Evolutionary conservation across 2,113 vertebrate genomes (phyloP).

Genomic region (Mormyrus iriodes): DNA sequence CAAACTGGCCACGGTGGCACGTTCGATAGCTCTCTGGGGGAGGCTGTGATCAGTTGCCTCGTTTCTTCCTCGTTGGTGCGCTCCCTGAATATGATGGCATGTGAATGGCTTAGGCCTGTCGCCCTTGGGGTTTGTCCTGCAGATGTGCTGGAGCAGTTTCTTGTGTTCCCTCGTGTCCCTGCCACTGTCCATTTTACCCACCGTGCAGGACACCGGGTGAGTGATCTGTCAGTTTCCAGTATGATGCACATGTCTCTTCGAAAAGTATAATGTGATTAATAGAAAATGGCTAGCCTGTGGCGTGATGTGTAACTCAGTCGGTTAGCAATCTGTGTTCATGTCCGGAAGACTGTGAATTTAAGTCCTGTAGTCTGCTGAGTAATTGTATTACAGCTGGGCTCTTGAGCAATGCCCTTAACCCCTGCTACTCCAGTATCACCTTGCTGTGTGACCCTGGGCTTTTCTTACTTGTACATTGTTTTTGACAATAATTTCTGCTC

Average conservation of each 20-base stretch:
- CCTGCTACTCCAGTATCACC: neutral
- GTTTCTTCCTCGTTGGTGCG: neutral
- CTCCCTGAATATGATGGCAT: neutral
- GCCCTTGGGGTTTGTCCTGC: constrained; percentile 36
- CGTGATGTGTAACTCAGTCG: neutral
- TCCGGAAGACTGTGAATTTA: neutral
- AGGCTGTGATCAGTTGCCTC: neutral
- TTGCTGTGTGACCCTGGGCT: neutral
- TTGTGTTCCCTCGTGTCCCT: constrained; percentile 75
- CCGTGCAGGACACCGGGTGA: constrained; percentile 85
- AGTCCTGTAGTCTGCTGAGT: neutral
- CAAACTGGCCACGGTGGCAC: neutral
- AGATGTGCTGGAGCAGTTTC: constrained; percentile 86
- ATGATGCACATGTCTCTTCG: neutral
- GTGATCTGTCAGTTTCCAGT: neutral
- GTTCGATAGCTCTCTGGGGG: neutral
- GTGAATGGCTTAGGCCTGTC: constrained; percentile 17
- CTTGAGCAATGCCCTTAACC: neutral
- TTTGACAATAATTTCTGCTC: neutral
- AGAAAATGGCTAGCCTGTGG: neutral
- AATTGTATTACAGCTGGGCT: neutral
- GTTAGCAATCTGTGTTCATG: neutral
- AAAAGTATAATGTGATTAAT: neutral
- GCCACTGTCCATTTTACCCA: constrained; percentile 79
- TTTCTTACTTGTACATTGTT: neutral